Evolutionary conservation across 2,888 invertebrate species (phyloP).

Genomic region (Heliconius ethilla): DNA sequence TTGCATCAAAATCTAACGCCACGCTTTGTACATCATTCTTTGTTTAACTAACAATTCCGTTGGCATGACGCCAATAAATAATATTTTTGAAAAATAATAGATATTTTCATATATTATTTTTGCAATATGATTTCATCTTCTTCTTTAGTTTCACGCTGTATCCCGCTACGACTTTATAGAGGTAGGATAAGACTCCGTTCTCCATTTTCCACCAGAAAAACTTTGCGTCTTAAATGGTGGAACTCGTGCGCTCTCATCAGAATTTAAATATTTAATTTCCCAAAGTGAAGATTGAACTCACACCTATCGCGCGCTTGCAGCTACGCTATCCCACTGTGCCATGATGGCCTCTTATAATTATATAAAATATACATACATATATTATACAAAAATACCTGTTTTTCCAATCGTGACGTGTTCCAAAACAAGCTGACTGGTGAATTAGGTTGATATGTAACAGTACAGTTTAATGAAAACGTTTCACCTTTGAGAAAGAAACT

Average conservation of each 20-base stretch:
- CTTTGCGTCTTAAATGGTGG: too few relatives aligned
- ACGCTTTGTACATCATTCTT: background rate
- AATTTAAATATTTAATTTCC: too few relatives aligned
- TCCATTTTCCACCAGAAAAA: too few relatives aligned
- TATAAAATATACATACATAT: background rate
- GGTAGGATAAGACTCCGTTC: too few relatives aligned
- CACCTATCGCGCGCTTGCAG: background rate
- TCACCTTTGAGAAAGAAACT: conserved; percentile 61
- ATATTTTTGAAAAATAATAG: too few relatives aligned
- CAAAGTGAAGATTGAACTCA: too few relatives aligned
- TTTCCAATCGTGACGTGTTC: conserved; percentile 51
- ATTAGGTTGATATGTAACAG: conserved; percentile 55
- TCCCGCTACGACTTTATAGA: too few relatives aligned
- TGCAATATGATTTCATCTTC: too few relatives aligned
- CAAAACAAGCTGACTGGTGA: conserved; percentile 58
- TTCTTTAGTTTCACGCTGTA: too few relatives aligned
- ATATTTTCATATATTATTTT: background rate
- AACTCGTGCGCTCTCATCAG: too few relatives aligned
- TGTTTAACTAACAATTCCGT: background rate
- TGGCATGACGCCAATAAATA: background rate
- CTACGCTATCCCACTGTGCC: background rate
- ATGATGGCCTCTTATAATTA: background rate
- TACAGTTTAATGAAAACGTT: conserved; percentile 66
- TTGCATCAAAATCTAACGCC: too few relatives aligned
- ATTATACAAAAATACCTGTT: conserved; percentile 16